phyloP scores from a whole-genome alignment of 2,888 invertebrate species.

The Nephrocerus scutellatus region DNA sequence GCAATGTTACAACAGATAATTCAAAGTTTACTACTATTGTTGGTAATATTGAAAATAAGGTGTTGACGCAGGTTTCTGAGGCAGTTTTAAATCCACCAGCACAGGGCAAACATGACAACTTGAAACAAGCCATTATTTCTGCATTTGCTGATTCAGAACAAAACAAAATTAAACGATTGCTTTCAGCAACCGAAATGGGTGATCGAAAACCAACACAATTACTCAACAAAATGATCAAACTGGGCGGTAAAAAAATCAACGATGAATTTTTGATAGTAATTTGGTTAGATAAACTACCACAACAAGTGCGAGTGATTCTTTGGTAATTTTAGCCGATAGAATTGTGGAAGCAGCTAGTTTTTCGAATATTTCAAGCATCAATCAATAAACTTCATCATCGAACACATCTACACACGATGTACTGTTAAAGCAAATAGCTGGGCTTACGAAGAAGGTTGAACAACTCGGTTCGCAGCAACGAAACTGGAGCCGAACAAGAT shows the following conservation, averaged over 20 bases:
- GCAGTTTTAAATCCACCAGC: constrained; percentile 21
- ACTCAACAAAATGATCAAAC: constrained; percentile 13
- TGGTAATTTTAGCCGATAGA: constrained; percentile 6
- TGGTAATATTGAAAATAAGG: constrained; percentile 21
- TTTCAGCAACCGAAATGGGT: constrained; percentile 19
- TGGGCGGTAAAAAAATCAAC: constrained; percentile 3
- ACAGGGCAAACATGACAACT: constrained; percentile 18
- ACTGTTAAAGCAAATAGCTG: no score
- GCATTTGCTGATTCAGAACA: constrained; percentile 21
- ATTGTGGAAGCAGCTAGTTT: constrained; percentile 6
- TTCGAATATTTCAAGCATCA: no score
- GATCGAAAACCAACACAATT: constrained; percentile 20
- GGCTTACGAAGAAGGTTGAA: no score
- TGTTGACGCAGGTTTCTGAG: constrained; percentile 21
- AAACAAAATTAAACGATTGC: constrained; percentile 16
- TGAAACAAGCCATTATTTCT: constrained; percentile 18
- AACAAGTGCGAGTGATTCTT: constrained; percentile 6
- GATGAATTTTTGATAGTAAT: constrained; percentile 5
- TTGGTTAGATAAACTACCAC: constrained; percentile 8
- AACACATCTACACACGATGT: no score
- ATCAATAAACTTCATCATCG: no score
- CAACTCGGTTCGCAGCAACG: no score
- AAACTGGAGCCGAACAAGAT: no score
- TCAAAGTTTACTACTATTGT: constrained; percentile 27
- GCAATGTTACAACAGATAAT: constrained; percentile 21